Conservation (phyloP, 2,113 vertebrate species). For the Tauraco erythrolophus region DNA sequence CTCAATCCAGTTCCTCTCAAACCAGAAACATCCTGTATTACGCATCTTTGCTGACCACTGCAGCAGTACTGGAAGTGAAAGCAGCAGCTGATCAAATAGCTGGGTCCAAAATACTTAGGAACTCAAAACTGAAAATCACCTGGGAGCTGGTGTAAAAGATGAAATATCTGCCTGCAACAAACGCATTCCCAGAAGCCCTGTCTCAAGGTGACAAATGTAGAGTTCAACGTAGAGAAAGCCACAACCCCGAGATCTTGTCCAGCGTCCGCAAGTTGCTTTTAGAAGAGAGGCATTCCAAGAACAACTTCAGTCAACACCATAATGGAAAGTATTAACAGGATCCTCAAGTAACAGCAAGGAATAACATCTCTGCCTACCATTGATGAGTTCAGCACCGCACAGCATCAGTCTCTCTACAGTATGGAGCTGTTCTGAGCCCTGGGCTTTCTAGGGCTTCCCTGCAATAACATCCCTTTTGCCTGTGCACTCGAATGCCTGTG, state of each 20-base stretch:
- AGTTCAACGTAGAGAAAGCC: not conserved
- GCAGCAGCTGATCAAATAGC: not conserved
- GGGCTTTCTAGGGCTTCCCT: not conserved
- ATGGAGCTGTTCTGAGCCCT: not conserved
- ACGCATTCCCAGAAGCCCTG: not conserved
- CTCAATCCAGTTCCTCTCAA: not conserved
- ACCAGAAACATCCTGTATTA: not conserved
- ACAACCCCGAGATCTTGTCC: not conserved
- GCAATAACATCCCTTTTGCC: not conserved
- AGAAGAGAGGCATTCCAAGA: not conserved
- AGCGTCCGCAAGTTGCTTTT: not conserved
- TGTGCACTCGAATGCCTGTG: rapidly evolving
- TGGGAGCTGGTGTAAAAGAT: not conserved
- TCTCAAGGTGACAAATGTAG: not conserved
- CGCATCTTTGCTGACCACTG: not conserved
- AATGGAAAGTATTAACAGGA: not conserved
- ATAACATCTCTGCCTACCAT: not conserved
- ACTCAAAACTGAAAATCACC: not conserved
- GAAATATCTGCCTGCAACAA: not conserved
- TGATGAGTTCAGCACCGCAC: not conserved
- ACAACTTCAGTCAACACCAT: not conserved
- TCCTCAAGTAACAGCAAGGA: not conserved
- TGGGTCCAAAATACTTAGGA: not conserved
- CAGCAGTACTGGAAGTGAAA: not conserved
- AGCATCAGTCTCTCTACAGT: rapidly evolving